Percentiles rank a stretch among this genome's conserved stretches.
Conservation (phyloP, 2,113 vertebrate genomes). For the Nicator chloris region DNA sequence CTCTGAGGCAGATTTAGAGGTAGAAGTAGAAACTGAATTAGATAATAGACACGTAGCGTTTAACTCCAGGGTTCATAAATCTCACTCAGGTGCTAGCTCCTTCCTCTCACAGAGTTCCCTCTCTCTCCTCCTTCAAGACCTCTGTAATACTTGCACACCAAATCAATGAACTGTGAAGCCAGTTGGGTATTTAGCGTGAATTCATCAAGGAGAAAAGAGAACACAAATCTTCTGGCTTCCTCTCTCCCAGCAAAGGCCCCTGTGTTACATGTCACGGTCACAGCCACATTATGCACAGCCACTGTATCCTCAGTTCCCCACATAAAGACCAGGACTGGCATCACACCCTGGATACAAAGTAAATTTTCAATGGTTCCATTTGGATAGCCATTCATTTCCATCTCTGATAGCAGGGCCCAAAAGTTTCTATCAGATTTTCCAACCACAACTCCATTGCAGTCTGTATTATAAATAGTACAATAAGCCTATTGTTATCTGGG, state of each 20-base stretch:
- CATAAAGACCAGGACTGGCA: neutral
- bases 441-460: neutral
- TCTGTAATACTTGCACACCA: neutral
- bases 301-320: neutral
- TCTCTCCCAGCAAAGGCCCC: neutral
- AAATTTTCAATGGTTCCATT: neutral
- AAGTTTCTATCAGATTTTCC: neutral
- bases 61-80: neutral
- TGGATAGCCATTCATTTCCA: neutral
- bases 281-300: neutral
- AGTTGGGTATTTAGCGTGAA: neutral
- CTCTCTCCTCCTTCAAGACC: neutral
- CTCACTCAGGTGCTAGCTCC: neutral
- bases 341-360: neutral
- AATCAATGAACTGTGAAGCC: neutral
- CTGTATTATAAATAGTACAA: neutral
- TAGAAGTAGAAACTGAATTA: neutral
- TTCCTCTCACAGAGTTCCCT: neutral
- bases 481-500: neutral
- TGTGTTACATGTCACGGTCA: accelerated
- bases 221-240: neutral
- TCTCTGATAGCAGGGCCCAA: neutral
- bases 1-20: neutral
- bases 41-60: neutral
- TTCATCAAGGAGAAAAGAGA: neutral